Base-by-base conservation (phyloP, 1,140 invertebrate species). In the Psilanteris sp. region DNA sequence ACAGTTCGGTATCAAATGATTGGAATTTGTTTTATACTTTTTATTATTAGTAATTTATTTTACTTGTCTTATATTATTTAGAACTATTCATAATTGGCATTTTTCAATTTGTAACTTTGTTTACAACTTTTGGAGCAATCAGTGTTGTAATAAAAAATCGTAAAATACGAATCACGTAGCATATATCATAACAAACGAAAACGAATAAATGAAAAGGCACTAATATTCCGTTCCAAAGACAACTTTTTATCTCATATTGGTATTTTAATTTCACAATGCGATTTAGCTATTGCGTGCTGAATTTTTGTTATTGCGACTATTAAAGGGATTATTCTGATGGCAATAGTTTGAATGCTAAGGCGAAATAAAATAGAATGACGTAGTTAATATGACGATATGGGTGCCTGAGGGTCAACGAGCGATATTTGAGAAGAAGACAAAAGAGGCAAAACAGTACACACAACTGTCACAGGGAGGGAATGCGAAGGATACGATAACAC, bases 331-430 rank as follows among this genome's bases (percentile, higher is more conserved):
- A n/a, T 43, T 36, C 50, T 18, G 32, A 11, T 14, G 66, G 36
- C 36, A 61, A 52, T 32, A 71, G 46, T 64, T 52, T 41, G 22
- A 14, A 52, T 57, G 43, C 5, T 39, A 29, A 55, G 41, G 18
- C 34, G 72, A 57, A 70, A 66, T 77, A 44, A 70, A 77, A 77
- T 66, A 66, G 73, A 77, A 77, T 66, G 52, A 59, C 52, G 52
- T 54, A 44, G 59, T 66, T 77, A 66, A 77, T 71, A 64, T 59
- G 59, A 66, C 64, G 64, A 70, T 59, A 57, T 37, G 50, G 64
- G 39, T 24, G 57, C 54, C 39, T 34, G 50, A 61, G 73, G 67
- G 57, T 77, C 59, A 59, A 36, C 48, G 15, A 8, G 16, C 26
- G 59, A 66, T 66, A 52, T 73, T 61, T 44, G 27, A 29, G 34